phyloP scores from a whole-genome alignment of 1,140 invertebrate species.

The Atta colombica region DNA sequence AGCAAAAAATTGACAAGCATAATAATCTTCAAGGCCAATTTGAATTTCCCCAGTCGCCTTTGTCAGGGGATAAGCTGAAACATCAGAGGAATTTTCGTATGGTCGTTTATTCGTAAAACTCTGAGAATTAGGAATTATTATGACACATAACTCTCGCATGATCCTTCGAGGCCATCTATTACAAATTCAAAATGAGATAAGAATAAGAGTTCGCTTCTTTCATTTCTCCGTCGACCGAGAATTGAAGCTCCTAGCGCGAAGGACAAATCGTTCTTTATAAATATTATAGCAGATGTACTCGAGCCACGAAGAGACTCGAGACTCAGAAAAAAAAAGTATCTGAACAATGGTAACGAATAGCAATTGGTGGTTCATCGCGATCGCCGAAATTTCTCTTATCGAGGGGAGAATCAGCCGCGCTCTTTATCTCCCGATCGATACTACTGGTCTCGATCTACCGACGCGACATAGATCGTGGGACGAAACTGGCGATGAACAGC shows the following conservation, averaged over 20 bases:
- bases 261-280: constrained; percentile 54
- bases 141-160: constrained; percentile 43
- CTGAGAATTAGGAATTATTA: constrained; percentile 12
- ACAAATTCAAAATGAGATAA: constrained; percentile 8
- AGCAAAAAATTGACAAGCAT: neutral
- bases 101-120: constrained; percentile 35
- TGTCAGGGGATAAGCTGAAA: constrained; percentile 51
- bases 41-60: constrained; percentile 62
- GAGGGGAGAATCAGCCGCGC: constrained; percentile 39
- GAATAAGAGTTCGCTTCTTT: constrained; percentile 65
- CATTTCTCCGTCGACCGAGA: constrained; percentile 70
- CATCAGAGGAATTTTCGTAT: constrained; percentile 51
- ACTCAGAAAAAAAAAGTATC: constrained; percentile 20
- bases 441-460: constrained; percentile 35
- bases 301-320: constrained; percentile 30
- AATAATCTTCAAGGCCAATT: constrained; percentile 12
- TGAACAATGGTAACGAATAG: constrained; percentile 7
- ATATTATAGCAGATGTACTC: constrained; percentile 51
- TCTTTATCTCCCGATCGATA: constrained; percentile 51
- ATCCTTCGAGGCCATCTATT: constrained; percentile 57
- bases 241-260: constrained; percentile 68
- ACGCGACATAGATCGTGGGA: neutral
- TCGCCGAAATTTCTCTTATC: constrained; percentile 51
- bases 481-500: neutral
- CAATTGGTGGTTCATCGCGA: constrained; percentile 26